Evolutionary conservation across 2,888 invertebrate genomes (phyloP).

Genomic region (Scaptomyza caliginosa): DNA sequence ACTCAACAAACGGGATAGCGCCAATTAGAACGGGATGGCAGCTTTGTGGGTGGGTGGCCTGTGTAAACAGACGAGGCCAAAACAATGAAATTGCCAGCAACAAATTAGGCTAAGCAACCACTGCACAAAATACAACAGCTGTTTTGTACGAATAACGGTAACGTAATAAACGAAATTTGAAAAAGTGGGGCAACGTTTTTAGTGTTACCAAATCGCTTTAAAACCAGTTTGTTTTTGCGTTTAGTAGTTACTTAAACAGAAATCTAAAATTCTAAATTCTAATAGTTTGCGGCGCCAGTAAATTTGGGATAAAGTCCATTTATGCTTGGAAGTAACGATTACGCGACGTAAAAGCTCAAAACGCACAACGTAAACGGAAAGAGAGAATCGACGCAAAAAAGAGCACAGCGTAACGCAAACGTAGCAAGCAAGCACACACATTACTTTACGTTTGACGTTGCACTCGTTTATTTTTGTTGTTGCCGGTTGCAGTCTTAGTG

Average conservation of each 20-base stretch:
- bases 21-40: slow-evolving; percentile 23
- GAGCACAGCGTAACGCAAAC: slow-evolving; percentile 9
- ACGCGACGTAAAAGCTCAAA: not conserved
- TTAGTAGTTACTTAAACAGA: not conserved
- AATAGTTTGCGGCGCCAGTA: not conserved
- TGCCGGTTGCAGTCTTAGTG: slow-evolving; percentile 1
- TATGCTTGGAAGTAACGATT: not conserved
- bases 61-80: slow-evolving; percentile 40
- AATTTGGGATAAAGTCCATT: too few relatives aligned
- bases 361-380: not conserved
- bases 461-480: slow-evolving; percentile 22
- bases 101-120: slow-evolving; percentile 24
- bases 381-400: not conserved
- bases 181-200: not conserved
- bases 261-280: not conserved
- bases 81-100: slow-evolving; percentile 30
- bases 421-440: not conserved
- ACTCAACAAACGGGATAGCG: slow-evolving; percentile 23
- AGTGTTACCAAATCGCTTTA: not conserved
- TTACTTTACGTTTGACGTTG: not conserved
- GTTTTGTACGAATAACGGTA: slow-evolving; percentile 1
- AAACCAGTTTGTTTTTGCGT: not conserved
- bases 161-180: not conserved
- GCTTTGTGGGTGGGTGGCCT: not conserved
- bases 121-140: slow-evolving; percentile 17